Conservation (phyloP, 2,797 vertebrate genomes). For the Leucoraja ocellata region DNA sequence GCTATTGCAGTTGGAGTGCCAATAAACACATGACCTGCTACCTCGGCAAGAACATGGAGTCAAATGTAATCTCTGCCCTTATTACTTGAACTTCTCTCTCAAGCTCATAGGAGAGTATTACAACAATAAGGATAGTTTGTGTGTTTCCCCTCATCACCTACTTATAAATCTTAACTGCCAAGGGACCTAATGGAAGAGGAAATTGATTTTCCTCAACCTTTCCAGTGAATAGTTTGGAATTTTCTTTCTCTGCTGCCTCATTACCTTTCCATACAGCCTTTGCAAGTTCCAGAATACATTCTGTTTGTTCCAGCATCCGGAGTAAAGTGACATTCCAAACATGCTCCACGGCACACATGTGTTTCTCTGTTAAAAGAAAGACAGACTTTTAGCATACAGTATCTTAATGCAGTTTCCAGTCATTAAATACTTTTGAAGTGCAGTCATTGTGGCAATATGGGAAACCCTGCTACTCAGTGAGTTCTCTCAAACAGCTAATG, state of each 20-base stretch:
- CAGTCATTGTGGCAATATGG: not conserved
- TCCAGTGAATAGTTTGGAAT: not conserved
- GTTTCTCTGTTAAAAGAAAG: not conserved
- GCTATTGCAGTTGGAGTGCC: not conserved
- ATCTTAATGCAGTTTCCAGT: not conserved
- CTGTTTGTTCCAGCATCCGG: not conserved
- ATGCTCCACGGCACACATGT: not conserved
- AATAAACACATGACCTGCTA: not conserved
- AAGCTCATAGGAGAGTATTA: too few relatives aligned
- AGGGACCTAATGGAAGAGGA: not conserved
- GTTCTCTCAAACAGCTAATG: not conserved
- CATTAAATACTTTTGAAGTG: not conserved
- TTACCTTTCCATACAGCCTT: not conserved
- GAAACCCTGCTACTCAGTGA: not conserved
- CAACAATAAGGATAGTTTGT: not conserved
- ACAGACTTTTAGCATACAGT: not conserved
- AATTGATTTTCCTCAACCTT: not conserved
- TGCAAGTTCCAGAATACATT: not conserved
- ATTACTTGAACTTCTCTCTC: not conserved
- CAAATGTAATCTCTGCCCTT: not conserved
- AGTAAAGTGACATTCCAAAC: not conserved
- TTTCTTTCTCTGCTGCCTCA: not conserved
- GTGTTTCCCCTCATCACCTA: not conserved
- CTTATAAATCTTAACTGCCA: not conserved
- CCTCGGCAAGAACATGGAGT: not conserved